phyloP scores from a whole-genome alignment of 2,113 vertebrate genomes.

The Malaclemys terrapin region DNA sequence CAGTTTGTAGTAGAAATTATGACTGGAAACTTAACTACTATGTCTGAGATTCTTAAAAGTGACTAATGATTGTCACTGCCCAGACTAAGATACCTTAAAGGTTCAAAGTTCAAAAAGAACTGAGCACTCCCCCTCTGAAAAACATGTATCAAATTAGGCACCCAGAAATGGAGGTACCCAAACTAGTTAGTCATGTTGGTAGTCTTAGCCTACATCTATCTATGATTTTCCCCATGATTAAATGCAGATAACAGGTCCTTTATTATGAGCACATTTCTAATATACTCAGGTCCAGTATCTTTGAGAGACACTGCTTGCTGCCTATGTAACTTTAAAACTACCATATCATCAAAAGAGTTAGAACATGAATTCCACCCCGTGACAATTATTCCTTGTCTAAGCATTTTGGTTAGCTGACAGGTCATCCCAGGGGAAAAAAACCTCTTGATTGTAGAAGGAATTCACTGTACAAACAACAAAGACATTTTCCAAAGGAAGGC shows the following conservation, averaged over 20 bases:
- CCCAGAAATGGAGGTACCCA: neutral
- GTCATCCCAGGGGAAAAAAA: conserved; percentile 20
- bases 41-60: conserved; percentile 50
- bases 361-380: conserved; percentile 39
- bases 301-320: conserved; percentile 31
- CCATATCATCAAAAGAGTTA: conserved; percentile 58
- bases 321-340: conserved; percentile 52
- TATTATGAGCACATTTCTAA: neutral
- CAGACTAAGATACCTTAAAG: conserved; percentile 20
- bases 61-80: conserved; percentile 31
- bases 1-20: conserved; percentile 33
- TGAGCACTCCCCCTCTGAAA: conserved; percentile 28
- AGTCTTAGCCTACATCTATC: neutral
- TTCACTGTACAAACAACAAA: conserved; percentile 12
- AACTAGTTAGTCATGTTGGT: neutral
- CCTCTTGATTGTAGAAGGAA: conserved; percentile 42
- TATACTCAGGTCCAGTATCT: conserved; percentile 38
- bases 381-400: conserved; percentile 62
- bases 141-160: neutral
- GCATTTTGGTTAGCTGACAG: conserved; percentile 46
- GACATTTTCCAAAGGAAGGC: conserved; percentile 11
- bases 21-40: conserved; percentile 11
- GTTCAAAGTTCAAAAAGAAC: conserved; percentile 8
- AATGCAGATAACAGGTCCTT: neutral
- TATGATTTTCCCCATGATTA: neutral